These are phyloP conservation scores for Trichonephila inaurata DNA, from an alignment of 1,140 invertebrate species.

Conservation along the genomic window DNA sequence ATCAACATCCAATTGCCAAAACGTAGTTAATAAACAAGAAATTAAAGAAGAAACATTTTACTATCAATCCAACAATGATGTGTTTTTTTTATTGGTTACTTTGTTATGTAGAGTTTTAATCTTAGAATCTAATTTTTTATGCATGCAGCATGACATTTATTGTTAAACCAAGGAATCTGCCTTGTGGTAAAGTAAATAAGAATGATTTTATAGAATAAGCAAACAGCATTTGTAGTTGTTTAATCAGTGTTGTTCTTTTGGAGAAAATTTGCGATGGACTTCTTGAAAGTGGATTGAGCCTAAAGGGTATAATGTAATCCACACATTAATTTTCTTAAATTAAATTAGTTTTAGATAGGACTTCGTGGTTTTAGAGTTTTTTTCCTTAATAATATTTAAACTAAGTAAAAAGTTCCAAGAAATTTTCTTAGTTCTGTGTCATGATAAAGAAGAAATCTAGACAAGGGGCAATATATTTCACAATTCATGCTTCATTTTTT, in stretches of 20 bases:
- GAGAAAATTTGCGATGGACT: not conserved
- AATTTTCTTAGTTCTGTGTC: not conserved
- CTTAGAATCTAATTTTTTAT: not conserved
- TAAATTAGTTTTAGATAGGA: not conserved
- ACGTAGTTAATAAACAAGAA: not conserved
- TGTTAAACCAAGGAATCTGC: not conserved
- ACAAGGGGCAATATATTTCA: too few species aligned
- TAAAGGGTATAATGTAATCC: not conserved
- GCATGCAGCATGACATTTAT: too few species aligned
- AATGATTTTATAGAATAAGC: not conserved
- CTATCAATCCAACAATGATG: not conserved
- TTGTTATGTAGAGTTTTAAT: not conserved
- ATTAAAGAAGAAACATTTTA: too few species aligned
- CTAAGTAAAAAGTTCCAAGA: too few species aligned
- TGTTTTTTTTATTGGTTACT: not conserved
- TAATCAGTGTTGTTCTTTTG: not conserved
- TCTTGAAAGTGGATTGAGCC: not conserved
- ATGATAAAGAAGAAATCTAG: not conserved
- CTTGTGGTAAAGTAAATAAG: not conserved
- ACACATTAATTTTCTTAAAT: not conserved
- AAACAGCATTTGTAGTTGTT: not conserved
- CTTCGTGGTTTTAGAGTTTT: not conserved
- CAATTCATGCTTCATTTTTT: not conserved
- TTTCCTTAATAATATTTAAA: not conserved
- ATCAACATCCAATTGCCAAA: not conserved